phyloP scores from a whole-genome alignment of 2,888 invertebrate species.

The Mellilla xanthometata region DNA sequence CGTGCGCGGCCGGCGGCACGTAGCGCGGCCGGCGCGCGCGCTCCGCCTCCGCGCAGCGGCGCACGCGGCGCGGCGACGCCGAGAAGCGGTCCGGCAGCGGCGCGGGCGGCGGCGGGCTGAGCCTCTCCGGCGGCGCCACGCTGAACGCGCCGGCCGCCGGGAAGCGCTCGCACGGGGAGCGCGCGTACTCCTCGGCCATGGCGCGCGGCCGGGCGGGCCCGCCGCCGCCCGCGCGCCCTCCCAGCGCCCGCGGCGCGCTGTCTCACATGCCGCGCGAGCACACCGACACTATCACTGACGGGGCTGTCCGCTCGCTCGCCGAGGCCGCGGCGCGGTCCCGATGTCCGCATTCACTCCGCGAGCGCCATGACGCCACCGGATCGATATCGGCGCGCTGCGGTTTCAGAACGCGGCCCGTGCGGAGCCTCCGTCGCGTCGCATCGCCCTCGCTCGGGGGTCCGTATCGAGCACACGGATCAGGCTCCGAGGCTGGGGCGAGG shows the following conservation, averaged over 20 bases:
- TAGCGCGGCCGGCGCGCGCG: conserved; percentile 85
- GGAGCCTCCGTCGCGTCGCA: conserved; percentile 60
- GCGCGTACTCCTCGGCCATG: conserved; percentile 81
- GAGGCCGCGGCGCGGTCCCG: conserved; percentile 67
- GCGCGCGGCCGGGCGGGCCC: conserved; percentile 76
- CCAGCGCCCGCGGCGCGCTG: conserved; percentile 58
- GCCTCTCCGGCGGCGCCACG: conserved; percentile 85
- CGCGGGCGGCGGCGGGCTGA: conserved; percentile 85
- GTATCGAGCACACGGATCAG: conserved; percentile 56
- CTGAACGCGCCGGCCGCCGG: conserved; percentile 82
- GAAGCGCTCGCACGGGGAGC: conserved; percentile 81
- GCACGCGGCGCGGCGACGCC: conserved; percentile 83
- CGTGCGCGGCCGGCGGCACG: conserved; percentile 86
- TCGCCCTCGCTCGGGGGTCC: conserved; percentile 46
- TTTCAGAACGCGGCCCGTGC: conserved; percentile 69
- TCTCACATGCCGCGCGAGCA: conserved; percentile 75
- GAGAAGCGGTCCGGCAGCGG: conserved; percentile 82
- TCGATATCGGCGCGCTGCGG: conserved; percentile 76
- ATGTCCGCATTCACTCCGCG: conserved; percentile 80
- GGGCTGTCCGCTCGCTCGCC: conserved; percentile 57
- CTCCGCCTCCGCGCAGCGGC: conserved; percentile 86
- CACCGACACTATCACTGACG: conserved; percentile 67
- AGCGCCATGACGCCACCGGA: conserved; percentile 74
- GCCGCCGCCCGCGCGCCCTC: conserved; percentile 78
- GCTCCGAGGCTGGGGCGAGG: conserved; percentile 76